phyloP scores from a whole-genome alignment of 2,888 invertebrate species.

The Troides oblongomaculatus region DNA sequence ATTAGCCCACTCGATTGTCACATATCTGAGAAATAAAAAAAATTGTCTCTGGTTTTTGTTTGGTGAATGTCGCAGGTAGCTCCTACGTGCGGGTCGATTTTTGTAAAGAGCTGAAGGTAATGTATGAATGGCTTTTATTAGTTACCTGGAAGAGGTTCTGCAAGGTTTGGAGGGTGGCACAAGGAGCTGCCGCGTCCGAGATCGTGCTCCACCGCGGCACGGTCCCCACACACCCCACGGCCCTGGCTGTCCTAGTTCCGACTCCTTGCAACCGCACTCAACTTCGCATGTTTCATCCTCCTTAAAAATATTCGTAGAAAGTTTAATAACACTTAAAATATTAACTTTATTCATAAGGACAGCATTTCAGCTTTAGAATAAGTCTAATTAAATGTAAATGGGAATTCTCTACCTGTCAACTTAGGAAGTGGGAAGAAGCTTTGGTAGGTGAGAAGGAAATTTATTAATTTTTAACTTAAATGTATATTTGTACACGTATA shows the following conservation, averaged over 20 bases:
- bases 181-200: slow-evolving; percentile 62
- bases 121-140: not conserved
- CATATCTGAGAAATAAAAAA: slow-evolving; percentile 48
- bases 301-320: slow-evolving; percentile 34
- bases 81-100: too few species aligned
- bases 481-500: too few species aligned
- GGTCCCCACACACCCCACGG: slow-evolving; percentile 73
- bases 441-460: too few species aligned
- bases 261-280: slow-evolving; percentile 61
- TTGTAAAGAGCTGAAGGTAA: too few species aligned
- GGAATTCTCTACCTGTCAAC: too few species aligned
- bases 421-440: too few species aligned
- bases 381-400: too few species aligned
- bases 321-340: not conserved
- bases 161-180: slow-evolving; percentile 57
- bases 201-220: slow-evolving; percentile 67
- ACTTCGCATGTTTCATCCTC: slow-evolving; percentile 65
- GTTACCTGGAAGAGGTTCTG: slow-evolving; percentile 59
- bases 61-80: too few species aligned
- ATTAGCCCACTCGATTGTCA: slow-evolving; percentile 74
- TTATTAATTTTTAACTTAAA: too few species aligned
- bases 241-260: slow-evolving; percentile 52
- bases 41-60: not conserved
- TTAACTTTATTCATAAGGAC: too few species aligned
- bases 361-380: too few species aligned